phyloP scores from a whole-genome alignment of 2,797 vertebrate species.

The Aplochiton taeniatus region DNA sequence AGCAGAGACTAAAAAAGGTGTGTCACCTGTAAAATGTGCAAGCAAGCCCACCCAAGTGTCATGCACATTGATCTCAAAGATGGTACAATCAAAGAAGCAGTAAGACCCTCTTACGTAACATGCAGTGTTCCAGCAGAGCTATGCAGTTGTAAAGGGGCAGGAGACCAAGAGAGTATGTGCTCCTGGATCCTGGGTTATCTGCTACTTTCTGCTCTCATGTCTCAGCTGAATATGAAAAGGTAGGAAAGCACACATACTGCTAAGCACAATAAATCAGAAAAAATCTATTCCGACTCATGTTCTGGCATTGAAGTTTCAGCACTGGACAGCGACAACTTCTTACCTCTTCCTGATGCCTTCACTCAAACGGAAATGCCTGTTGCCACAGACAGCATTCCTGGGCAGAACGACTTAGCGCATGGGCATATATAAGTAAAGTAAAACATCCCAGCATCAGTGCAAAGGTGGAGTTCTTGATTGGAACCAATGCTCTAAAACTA shows the following conservation, averaged over 20 bases:
- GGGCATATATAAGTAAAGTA: not conserved
- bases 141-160: constrained; percentile 10
- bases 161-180: constrained; percentile 5
- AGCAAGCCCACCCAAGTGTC: constrained; percentile 5
- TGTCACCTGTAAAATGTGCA: constrained; percentile 1
- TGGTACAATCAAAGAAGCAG: not conserved
- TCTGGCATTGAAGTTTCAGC: constrained; percentile 6
- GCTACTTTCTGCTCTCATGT: constrained; percentile 22
- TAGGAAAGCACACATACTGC: constrained; percentile 2
- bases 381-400: not conserved
- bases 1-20: constrained; percentile 4
- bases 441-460: not conserved
- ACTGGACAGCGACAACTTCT: not conserved
- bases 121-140: not conserved
- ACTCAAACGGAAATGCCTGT: constrained; percentile 20
- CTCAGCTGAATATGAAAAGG: not conserved
- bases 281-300: too few relatives aligned
- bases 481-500: not conserved
- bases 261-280: constrained; percentile 1
- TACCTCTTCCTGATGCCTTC: constrained; percentile 11
- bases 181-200: constrained; percentile 14
- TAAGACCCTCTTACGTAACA: not conserved
- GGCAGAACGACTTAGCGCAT: not conserved
- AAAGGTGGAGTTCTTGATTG: not conserved
- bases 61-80: not conserved